phyloP scores from a whole-genome alignment of 2,797 vertebrate genomes.

The Phataginus tetradactyla region DNA sequence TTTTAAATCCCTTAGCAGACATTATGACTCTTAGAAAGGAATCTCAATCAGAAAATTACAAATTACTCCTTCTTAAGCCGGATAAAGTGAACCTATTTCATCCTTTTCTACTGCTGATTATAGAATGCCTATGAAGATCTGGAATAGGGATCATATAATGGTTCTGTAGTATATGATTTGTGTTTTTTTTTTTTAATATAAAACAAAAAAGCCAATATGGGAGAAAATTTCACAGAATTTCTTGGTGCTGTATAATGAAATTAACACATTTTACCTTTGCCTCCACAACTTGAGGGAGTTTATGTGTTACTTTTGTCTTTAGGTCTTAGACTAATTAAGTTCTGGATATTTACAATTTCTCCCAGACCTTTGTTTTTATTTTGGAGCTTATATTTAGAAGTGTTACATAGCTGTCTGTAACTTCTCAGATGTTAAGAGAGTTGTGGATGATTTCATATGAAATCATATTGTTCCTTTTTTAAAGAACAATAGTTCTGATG shows the following conservation, averaged over 20 bases:
- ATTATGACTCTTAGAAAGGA: not conserved
- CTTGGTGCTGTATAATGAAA: not conserved
- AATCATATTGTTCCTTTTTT: not conserved
- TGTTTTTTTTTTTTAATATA: not conserved
- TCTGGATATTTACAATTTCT: conserved; percentile 18
- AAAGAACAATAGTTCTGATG: not conserved
- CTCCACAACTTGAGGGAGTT: not conserved
- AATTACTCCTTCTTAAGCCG: not conserved
- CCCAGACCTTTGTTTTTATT: not conserved
- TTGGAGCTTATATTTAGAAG: not conserved
- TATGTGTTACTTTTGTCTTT: not conserved
- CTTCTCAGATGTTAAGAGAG: not conserved
- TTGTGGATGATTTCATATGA: not conserved
- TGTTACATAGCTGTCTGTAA: not conserved
- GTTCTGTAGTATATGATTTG: not conserved
- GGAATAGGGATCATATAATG: not conserved
- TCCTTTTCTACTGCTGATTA: not conserved
- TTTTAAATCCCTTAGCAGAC: not conserved
- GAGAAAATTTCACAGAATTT: not conserved
- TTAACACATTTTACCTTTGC: not conserved
- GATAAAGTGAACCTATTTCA: not conserved
- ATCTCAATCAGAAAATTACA: not conserved
- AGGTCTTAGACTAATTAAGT: not conserved
- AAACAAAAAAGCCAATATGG: not conserved
- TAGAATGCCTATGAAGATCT: not conserved